Evolutionary conservation across 2,888 invertebrate species (phyloP).

Genomic region (Ennomos fuscantarius): DNA sequence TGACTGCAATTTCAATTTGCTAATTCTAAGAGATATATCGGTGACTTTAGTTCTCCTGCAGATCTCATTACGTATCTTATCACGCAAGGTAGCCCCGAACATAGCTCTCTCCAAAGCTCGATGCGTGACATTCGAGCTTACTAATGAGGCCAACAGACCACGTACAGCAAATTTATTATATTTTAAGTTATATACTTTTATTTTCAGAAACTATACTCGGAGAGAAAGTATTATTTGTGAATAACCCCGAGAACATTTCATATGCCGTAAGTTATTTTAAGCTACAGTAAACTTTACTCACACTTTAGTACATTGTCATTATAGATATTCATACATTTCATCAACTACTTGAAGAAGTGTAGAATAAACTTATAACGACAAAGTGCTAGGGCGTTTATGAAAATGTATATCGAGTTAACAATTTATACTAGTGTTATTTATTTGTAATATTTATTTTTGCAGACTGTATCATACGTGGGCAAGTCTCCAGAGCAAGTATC

Average conservation of each 20-base stretch:
- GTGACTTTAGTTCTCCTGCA: no score
- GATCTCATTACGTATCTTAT: no score
- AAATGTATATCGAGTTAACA: background rate
- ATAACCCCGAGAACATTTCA: slow-evolving; percentile 62
- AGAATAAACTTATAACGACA: slow-evolving; percentile 6
- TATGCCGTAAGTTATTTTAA: slow-evolving; percentile 61
- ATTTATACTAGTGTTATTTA: slow-evolving; percentile 17
- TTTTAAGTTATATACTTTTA: slow-evolving; percentile 16
- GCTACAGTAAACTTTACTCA: slow-evolving; percentile 11
- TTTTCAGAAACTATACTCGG: slow-evolving; percentile 73
- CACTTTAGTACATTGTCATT: slow-evolving; percentile 11
- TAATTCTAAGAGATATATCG: no score
- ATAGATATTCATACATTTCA: background rate
- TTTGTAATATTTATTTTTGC: slow-evolving; percentile 45
- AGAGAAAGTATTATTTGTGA: slow-evolving; percentile 67
- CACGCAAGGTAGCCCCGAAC: no score
- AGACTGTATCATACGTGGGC: slow-evolving; percentile 63
- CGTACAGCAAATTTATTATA: slow-evolving; percentile 9
- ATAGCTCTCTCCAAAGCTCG: no score
- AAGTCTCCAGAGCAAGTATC: slow-evolving; percentile 56
- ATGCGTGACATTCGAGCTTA: no score
- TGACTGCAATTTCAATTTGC: no score
- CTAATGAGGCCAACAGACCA: background rate
- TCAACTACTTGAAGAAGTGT: background rate
- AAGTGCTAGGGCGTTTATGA: background rate